Percentiles rank a stretch among this genome's conserved stretches.
These are phyloP conservation scores for Huso huso DNA, from an alignment of 2,797 vertebrate genomes.

Conservation along the genomic window DNA sequence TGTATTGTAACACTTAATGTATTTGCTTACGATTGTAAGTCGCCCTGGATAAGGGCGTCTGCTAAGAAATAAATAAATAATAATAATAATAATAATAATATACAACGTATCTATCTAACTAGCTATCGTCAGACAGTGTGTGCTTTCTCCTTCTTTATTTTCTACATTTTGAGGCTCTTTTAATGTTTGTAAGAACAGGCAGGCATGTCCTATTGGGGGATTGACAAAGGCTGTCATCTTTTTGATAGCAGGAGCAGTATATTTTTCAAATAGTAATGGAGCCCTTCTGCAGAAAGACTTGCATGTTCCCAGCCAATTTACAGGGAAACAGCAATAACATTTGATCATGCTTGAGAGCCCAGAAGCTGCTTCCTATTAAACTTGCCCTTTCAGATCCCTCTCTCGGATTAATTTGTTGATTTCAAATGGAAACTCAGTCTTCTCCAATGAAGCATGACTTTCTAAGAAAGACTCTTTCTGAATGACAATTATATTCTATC, in stretches of 20 bases:
- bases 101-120: too few species aligned
- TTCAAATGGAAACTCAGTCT: constrained; percentile 88
- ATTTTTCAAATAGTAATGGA: constrained; percentile 81
- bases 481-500: constrained; percentile 86
- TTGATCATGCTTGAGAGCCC: constrained; percentile 88
- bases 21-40: too few species aligned
- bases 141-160: constrained; percentile 35
- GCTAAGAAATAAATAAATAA: too few species aligned
- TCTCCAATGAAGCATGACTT: constrained; percentile 88
- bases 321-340: constrained; percentile 86
- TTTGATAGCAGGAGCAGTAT: constrained; percentile 82
- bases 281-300: constrained; percentile 80
- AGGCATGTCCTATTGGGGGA: constrained; percentile 56
- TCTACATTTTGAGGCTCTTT: constrained; percentile 50
- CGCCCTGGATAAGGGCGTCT: too few species aligned
- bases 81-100: too few species aligned
- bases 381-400: constrained; percentile 86
- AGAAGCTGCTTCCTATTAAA: constrained; percentile 84
- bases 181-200: constrained; percentile 56
- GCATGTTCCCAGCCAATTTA: constrained; percentile 85
- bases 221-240: constrained; percentile 75
- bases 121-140: background rate
- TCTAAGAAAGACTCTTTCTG: constrained; percentile 76
- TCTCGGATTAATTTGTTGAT: constrained; percentile 88
- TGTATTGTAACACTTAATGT: too few species aligned